Conservation (phyloP, 2,797 vertebrate genomes). For the Propithecus perrieri region DNA sequence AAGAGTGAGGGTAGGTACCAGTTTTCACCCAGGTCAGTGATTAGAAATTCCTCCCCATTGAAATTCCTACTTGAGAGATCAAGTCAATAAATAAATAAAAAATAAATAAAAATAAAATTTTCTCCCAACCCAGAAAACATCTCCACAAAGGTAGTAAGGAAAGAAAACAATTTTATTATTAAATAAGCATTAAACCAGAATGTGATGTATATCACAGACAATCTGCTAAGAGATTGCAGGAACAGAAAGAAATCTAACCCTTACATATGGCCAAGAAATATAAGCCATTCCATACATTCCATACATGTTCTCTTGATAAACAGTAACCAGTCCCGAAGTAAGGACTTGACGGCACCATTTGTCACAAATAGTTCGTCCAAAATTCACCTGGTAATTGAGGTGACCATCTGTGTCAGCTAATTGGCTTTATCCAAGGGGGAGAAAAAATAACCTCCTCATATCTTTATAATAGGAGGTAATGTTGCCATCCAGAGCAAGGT, state of each 20-base stretch:
- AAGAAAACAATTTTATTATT: background rate
- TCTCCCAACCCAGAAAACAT: background rate
- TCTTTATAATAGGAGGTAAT: background rate
- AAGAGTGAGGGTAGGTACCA: too few relatives aligned
- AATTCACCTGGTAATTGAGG: background rate
- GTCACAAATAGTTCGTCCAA: background rate
- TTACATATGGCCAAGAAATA: background rate
- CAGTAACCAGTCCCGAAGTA: background rate
- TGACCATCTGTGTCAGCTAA: background rate
- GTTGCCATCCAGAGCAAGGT: background rate
- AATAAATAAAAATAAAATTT: background rate
- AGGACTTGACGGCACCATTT: background rate
- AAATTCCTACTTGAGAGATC: background rate
- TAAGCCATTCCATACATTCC: background rate
- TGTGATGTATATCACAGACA: background rate
- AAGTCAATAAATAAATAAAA: background rate
- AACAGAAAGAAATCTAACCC: background rate
- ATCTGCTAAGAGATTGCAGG: background rate
- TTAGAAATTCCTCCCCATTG: background rate
- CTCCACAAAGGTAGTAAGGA: background rate
- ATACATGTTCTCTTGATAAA: background rate
- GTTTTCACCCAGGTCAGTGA: background rate
- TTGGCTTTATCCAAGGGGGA: background rate
- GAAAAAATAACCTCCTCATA: background rate
- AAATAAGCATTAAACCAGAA: background rate